phyloP scores from a whole-genome alignment of 2,888 invertebrate species.

The Uloborus plumipes region DNA sequence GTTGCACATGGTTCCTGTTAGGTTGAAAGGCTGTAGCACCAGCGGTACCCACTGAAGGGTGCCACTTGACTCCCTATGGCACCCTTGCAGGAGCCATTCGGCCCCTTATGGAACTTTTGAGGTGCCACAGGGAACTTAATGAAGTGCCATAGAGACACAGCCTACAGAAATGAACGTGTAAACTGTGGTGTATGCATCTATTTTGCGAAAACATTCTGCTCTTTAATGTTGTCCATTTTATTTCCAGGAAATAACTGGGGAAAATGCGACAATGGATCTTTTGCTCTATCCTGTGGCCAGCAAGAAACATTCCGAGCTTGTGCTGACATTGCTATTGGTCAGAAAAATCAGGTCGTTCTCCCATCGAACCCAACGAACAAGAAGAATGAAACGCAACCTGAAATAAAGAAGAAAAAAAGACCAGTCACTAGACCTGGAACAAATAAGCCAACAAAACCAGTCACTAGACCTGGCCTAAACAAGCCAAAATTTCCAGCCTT shows the following conservation, averaged over 20 bases:
- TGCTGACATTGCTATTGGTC: conserved; percentile 56
- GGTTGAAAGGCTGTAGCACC: too few relatives aligned
- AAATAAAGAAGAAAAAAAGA: not conserved
- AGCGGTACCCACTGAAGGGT: too few relatives aligned
- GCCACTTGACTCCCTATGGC: too few relatives aligned
- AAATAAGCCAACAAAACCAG: conserved; percentile 24
- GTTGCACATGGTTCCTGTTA: too few relatives aligned
- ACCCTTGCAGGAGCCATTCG: too few relatives aligned
- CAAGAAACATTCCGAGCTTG: conserved; percentile 67
- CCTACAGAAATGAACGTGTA: too few relatives aligned
- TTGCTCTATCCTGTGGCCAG: conserved; percentile 64
- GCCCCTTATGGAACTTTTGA: too few relatives aligned
- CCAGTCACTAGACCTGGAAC: not conserved
- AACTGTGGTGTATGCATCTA: too few relatives aligned
- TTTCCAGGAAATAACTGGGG: conserved; percentile 82
- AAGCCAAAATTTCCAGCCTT: conserved; percentile 20
- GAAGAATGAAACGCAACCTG: not conserved
- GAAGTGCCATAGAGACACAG: too few relatives aligned
- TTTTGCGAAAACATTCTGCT: too few relatives aligned
- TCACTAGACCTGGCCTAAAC: conserved; percentile 17
- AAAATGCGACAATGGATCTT: conserved; percentile 74
- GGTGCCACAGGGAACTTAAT: too few relatives aligned
- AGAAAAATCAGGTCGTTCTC: not conserved
- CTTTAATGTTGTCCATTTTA: not conserved
- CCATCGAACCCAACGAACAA: not conserved